These are phyloP conservation scores for Drosophila silvestris DNA, from an alignment of 2,888 invertebrate species.

Conservation along the genomic window DNA sequence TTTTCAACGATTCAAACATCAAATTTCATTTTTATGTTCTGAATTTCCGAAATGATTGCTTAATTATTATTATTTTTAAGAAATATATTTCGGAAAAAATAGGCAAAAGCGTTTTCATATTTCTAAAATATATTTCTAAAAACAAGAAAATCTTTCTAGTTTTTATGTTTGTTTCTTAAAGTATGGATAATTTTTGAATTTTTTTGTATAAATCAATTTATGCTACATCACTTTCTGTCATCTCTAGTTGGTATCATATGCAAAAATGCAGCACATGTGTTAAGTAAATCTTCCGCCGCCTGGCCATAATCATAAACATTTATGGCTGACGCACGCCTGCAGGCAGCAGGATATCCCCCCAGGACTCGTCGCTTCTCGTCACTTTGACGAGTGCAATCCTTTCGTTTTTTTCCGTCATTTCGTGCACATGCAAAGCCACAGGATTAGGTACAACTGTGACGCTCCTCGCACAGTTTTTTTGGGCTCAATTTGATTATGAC, in stretches of 20 bases:
- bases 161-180: not conserved
- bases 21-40: not conserved
- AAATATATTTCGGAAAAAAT: not conserved
- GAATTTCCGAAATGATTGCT: not conserved
- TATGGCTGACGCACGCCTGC: conserved; percentile 80
- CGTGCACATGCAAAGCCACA: conserved; percentile 72
- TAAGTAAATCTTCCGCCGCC: conserved; percentile 77
- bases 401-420: conserved; percentile 41
- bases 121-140: not conserved
- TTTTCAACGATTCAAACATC: not conserved
- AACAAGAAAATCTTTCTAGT: not conserved
- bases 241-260: conserved; percentile 63
- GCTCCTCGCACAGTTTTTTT: conserved; percentile 30
- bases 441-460: conserved; percentile 79
- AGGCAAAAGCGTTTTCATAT: not conserved
- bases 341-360: conserved; percentile 56
- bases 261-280: conserved; percentile 79
- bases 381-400: conserved; percentile 79
- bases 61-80: not conserved
- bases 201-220: not conserved
- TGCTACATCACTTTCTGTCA: conserved; percentile 14
- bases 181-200: too few relatives aligned
- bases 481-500: conserved; percentile 80
- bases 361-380: conserved; percentile 53
- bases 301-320: conserved; percentile 85